Conservation (phyloP, 2,888 invertebrate genomes). For the Megamerina dolium region DNA sequence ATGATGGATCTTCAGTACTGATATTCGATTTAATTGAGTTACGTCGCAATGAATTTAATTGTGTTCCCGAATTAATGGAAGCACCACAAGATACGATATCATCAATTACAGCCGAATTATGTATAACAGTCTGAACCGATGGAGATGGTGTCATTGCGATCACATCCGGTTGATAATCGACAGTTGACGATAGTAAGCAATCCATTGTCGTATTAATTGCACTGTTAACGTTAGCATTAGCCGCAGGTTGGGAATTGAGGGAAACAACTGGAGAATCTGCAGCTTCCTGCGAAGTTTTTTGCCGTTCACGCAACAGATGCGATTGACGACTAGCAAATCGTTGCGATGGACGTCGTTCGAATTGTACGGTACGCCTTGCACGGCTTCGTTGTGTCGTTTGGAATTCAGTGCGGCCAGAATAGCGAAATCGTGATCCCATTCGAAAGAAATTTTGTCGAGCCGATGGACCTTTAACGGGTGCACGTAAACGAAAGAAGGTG, state of each 20-base stretch:
- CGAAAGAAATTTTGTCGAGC: constrained; percentile 94
- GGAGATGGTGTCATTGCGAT: constrained; percentile 41
- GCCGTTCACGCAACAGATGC: constrained; percentile 76
- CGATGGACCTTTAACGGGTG: constrained; percentile 80
- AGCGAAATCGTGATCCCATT: constrained; percentile 92
- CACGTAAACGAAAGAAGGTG: constrained; percentile 92
- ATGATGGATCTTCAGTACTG: constrained; percentile 47
- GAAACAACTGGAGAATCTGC: constrained; percentile 35
- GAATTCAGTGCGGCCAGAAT: constrained; percentile 94
- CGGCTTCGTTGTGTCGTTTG: constrained; percentile 90
- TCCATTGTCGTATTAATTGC: constrained; percentile 32
- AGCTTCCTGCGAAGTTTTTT: constrained; percentile 49
- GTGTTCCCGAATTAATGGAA: constrained; percentile 39
- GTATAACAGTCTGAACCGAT: constrained; percentile 47
- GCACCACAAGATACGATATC: constrained; percentile 36
- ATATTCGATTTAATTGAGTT: constrained; percentile 49
- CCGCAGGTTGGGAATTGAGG: constrained; percentile 31
- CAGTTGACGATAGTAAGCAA: constrained; percentile 29
- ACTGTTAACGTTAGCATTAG: constrained; percentile 20
- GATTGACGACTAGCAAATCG: constrained; percentile 90
- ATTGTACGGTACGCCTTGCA: constrained; percentile 87
- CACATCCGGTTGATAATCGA: constrained; percentile 22
- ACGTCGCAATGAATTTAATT: constrained; percentile 42
- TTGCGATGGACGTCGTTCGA: constrained; percentile 95
- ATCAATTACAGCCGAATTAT: constrained; percentile 39